Conservation (phyloP, 1,140 invertebrate species). For the Monomorium pharaonis region DNA sequence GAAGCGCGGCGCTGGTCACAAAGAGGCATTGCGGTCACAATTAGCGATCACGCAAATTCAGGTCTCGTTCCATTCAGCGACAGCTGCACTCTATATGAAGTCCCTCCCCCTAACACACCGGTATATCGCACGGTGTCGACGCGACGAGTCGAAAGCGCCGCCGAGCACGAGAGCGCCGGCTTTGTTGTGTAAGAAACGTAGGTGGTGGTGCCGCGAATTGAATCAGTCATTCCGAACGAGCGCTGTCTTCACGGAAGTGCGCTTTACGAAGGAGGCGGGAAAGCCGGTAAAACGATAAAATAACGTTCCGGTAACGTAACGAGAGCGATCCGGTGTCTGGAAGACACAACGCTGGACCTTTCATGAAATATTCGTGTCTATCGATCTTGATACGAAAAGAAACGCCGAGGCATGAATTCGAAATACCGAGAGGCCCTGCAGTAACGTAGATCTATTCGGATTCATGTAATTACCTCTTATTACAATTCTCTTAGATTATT, state of each 20-base stretch:
- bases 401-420: not conserved
- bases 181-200: not conserved
- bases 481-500: too few relatives aligned
- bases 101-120: not conserved
- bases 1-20: constrained; percentile 37
- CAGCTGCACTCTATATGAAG: constrained; percentile 3
- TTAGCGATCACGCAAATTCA: constrained; percentile 68
- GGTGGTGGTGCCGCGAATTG: not conserved
- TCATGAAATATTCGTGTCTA: not conserved
- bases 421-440: not conserved
- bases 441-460: not conserved
- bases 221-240: constrained; percentile 8
- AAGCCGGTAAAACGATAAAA: not conserved
- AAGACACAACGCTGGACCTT: not conserved
- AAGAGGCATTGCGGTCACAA: constrained; percentile 53
- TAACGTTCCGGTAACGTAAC: not conserved
- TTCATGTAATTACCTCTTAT: not conserved
- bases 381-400: not conserved
- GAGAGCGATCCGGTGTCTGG: not conserved
- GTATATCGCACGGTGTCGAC: not conserved
- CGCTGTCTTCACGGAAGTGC: not conserved
- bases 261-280: not conserved
- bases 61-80: constrained; percentile 51
- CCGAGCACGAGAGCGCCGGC: not conserved
- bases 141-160: not conserved